Percentiles rank a stretch among this genome's conserved stretches.
Conservation (phyloP, 2,113 vertebrate genomes). For the Uropsilus gracilis region DNA sequence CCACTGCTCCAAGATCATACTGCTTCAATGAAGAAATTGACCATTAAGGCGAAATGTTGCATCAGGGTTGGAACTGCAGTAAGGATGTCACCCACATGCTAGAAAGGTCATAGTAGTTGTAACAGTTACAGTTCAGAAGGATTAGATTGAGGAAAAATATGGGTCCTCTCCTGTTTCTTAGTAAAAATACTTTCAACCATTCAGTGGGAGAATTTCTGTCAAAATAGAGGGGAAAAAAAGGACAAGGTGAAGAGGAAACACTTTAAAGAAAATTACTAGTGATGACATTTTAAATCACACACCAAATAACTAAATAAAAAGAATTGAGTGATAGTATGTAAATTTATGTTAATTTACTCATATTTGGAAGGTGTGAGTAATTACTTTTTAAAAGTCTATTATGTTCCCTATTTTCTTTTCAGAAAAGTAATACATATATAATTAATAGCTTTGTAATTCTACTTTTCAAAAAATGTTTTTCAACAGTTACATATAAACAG, state of each 20-base stretch:
- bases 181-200: neutral
- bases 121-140: neutral
- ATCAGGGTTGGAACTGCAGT: neutral
- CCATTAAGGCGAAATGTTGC: neutral
- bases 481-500: neutral
- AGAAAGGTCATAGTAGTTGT: neutral
- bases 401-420: slow-evolving; percentile 10
- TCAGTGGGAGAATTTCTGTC: neutral
- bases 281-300: neutral
- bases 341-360: neutral
- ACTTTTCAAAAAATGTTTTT: neutral
- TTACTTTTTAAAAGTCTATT: slow-evolving; percentile 31
- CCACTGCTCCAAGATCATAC: neutral
- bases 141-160: neutral
- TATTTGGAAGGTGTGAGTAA: neutral
- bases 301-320: neutral
- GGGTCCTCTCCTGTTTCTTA: neutral
- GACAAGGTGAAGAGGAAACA: neutral
- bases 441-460: neutral
- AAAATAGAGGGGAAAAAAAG: neutral
- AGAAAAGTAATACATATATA: neutral
- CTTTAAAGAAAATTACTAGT: neutral
- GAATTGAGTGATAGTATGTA: neutral
- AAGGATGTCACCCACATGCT: neutral
- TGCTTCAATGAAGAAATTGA: neutral